Percentiles rank a stretch among this genome's conserved stretches.
Evolutionary conservation across 1,140 invertebrate species (phyloP).

Genomic region (Wasmannia auropunctata): DNA sequence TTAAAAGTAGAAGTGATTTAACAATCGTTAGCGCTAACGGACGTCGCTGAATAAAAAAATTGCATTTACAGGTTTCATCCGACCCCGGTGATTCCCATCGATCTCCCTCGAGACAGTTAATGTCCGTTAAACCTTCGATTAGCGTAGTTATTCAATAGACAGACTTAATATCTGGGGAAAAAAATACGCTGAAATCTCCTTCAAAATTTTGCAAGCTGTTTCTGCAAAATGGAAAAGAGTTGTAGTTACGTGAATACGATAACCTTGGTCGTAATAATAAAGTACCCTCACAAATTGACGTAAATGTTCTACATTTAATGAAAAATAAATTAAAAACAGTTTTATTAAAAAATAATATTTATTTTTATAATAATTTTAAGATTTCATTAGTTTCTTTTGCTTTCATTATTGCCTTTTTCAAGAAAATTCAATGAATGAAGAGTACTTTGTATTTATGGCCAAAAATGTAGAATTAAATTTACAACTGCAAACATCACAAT

Average conservation of each 20-base stretch:
- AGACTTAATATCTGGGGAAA: constrained; percentile 27
- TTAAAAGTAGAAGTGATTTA: constrained; percentile 62
- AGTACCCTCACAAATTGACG: no score
- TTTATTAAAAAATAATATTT: no score
- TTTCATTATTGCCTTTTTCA: no score
- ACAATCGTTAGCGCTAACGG: constrained; percentile 60
- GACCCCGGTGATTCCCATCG: constrained; percentile 37
- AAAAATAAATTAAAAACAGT: no score
- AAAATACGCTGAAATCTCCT: background rate
- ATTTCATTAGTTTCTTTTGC: no score
- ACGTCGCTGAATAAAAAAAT: constrained; percentile 57
- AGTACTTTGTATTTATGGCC: no score
- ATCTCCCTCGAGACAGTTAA: constrained; percentile 53
- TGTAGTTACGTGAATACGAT: background rate
- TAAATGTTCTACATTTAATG: no score
- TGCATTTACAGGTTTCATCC: constrained; percentile 45
- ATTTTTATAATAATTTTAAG: no score
- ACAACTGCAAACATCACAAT: no score
- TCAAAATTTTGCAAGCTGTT: background rate
- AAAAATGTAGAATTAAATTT: no score
- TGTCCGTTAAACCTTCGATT: constrained; percentile 48
- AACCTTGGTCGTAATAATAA: no score
- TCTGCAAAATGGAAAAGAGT: background rate
- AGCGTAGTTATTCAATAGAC: constrained; percentile 26
- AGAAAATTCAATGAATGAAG: no score